phyloP scores from a whole-genome alignment of 1,140 invertebrate species.

The Drosophila ambigua region DNA sequence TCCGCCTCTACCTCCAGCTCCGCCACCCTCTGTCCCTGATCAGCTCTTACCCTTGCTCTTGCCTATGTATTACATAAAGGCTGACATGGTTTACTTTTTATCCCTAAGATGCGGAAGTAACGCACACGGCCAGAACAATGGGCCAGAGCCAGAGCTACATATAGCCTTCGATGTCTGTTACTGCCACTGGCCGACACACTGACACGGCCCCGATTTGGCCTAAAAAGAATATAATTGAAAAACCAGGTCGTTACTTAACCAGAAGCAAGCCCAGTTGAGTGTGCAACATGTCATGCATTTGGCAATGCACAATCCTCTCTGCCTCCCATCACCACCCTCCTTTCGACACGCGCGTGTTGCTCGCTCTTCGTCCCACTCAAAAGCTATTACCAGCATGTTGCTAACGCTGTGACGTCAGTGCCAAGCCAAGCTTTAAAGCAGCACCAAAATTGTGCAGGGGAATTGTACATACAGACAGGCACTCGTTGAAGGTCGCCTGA shows the following conservation, averaged over 20 bases:
- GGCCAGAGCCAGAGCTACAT: background rate
- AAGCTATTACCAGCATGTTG: constrained; percentile 54
- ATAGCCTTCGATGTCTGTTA: constrained; percentile 49
- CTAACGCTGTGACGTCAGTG: constrained; percentile 65
- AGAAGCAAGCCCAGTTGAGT: constrained; percentile 41
- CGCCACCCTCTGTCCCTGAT: too few species aligned
- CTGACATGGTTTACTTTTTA: constrained; percentile 62
- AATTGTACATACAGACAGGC: too few species aligned
- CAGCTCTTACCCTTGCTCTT: background rate
- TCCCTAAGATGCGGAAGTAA: constrained; percentile 42
- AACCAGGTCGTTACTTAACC: constrained; percentile 80
- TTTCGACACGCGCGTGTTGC: background rate
- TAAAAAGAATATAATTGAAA: constrained; percentile 25
- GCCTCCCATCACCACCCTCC: constrained; percentile 9
- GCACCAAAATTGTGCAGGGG: background rate
- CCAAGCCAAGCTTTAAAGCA: constrained; percentile 51
- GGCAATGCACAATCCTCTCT: constrained; percentile 38
- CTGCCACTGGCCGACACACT: constrained; percentile 57
- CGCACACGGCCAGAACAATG: constrained; percentile 11
- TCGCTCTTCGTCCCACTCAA: constrained; percentile 2
- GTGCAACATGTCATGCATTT: constrained; percentile 45
- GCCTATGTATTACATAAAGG: constrained; percentile 22
- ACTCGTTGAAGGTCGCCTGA: constrained; percentile 5
- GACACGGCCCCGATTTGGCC: constrained; percentile 70
- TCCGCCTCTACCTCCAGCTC: background rate